Evolutionary conservation across 2,797 vertebrate species (phyloP).

Genomic region (Spheniscus humboldti): DNA sequence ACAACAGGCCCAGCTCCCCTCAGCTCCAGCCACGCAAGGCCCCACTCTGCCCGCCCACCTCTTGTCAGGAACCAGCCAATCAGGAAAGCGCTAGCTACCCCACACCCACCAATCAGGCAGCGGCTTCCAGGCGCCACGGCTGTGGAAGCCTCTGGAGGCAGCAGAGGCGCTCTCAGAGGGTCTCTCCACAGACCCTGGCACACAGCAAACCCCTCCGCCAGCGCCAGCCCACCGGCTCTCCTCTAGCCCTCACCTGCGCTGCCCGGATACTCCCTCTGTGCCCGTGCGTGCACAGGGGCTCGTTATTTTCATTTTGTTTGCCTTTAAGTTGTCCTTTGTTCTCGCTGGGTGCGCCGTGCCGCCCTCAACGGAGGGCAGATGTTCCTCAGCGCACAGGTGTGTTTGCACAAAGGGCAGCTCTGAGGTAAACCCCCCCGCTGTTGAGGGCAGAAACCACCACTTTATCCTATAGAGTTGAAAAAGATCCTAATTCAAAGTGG

Average conservation of each 20-base stretch:
- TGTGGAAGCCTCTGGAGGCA: background rate
- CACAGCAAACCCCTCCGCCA: background rate
- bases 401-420: background rate
- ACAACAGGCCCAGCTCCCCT: background rate
- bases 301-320: accelerated
- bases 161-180: background rate
- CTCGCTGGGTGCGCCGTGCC: accelerated
- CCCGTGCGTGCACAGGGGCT: background rate
- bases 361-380: background rate
- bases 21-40: background rate
- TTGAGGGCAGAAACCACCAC: background rate
- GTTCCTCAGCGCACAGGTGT: background rate
- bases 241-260: background rate
- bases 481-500: background rate
- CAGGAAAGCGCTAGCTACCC: background rate
- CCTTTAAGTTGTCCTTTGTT: background rate
- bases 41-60: background rate
- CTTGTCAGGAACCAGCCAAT: background rate
- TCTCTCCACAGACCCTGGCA: background rate
- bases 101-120: background rate
- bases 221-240: accelerated
- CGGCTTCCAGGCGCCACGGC: background rate
- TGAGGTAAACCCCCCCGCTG: background rate
- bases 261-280: too few species aligned
- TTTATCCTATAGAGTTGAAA: background rate